These are phyloP conservation scores for Pseudococcus jackbeardsleyi DNA, from an alignment of 2,888 invertebrate genomes.

Conservation along the genomic window DNA sequence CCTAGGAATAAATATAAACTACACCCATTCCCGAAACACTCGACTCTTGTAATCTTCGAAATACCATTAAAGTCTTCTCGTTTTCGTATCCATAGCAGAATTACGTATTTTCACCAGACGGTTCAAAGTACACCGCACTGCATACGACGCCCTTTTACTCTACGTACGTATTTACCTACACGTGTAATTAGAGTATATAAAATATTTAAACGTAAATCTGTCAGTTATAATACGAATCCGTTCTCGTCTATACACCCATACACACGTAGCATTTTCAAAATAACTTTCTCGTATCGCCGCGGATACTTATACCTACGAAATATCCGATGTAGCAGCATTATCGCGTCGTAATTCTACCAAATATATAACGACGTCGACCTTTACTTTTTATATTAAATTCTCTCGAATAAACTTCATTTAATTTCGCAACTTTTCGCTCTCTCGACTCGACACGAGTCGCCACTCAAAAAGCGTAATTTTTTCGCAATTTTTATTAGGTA, in stretches of 20 bases:
- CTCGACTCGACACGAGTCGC: neutral
- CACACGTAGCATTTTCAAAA: conserved; percentile 12
- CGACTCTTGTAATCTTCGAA: neutral
- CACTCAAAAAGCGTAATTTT: neutral
- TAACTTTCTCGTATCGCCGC: conserved; percentile 9
- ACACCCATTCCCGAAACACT: neutral
- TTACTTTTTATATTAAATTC: conserved; percentile 28
- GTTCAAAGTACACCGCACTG: neutral
- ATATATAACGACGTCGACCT: conserved; percentile 3
- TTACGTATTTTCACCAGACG: neutral
- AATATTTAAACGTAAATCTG: conserved; percentile 36
- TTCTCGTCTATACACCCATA: neutral
- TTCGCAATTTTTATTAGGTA: neutral
- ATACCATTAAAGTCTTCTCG: neutral
- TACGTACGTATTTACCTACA: neutral
- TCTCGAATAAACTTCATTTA: neutral
- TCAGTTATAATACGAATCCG: neutral
- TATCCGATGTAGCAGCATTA: neutral
- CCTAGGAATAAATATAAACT: neutral
- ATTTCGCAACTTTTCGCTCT: neutral
- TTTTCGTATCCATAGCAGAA: neutral
- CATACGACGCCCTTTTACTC: neutral
- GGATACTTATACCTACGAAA: neutral
- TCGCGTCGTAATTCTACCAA: neutral
- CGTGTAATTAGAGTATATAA: conserved; percentile 44